Evolutionary conservation across 1,140 invertebrate genomes (phyloP), one percentile per base, ranked within the genome.

Genomic region (Drosophila elegans): DNA sequence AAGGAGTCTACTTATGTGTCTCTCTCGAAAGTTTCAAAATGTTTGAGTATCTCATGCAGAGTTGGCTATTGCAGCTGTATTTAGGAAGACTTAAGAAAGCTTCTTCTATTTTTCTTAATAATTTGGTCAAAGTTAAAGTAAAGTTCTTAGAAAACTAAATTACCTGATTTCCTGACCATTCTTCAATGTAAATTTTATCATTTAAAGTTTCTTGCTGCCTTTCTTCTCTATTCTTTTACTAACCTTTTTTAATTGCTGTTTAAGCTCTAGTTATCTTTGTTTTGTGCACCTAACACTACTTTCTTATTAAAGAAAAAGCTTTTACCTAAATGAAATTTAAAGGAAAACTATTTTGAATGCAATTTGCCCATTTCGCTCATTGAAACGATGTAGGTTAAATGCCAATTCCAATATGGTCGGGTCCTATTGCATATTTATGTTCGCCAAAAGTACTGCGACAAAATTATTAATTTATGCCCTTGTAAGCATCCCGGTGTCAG

Each of bases 381-480:
- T 4, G 44, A 12, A 34, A 34, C 44, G 25, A 41, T 67, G 44
- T 68, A 11, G 45, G 45, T 21, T 66, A 66, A 68, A 68, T 66
- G 64, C 21, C 60, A 68, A 42, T 64, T 44, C 29, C 27, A 64
- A 42, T 42, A 44, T 54, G 48, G 48, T 39, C 62, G 16, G 25
- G 42, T 36, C 62, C 51, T 53, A 66, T 76, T 67, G 71, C 71
- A 67, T 67, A 76, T 76, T 75, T 61, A 75, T 75, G 52, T 27
- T 56, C 12, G 51, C 71, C 59, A 67, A 64, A 74, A 67, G 60
- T 76, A 49, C 74, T 77, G 74, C 74, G 72, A 68, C 72, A 77
- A 77, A 74, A 77, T 77, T 68, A 77, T 69, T 76, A 67, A 77
- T 77, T 77, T 77, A 75, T 77, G 63, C 29, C 63, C 46, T 55